Evolutionary conservation across 2,797 vertebrate genomes (phyloP).

Genomic region (Hydrophis major): DNA sequence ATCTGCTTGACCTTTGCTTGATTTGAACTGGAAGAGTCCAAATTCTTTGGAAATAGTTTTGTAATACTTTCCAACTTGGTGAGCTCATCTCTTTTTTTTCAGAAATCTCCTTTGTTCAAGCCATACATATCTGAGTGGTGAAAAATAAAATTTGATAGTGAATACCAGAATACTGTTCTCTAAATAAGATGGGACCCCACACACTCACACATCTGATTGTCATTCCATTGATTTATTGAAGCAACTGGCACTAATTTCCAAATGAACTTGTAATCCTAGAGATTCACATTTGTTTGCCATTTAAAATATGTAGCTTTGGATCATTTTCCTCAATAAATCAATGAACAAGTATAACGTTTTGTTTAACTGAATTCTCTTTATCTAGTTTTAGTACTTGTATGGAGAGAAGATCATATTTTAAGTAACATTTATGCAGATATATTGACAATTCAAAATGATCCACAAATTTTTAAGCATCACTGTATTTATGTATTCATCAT

Average conservation of each 20-base stretch:
- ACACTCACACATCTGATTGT: neutral
- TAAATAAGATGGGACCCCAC: neutral
- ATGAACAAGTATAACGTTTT: neutral
- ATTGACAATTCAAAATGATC: neutral
- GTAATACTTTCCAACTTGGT: neutral
- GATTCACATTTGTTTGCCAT: neutral
- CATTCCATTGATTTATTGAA: neutral
- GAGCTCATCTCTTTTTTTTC: neutral
- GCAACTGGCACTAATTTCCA: neutral
- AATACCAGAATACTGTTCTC: neutral
- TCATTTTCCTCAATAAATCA: neutral
- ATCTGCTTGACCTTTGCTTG: neutral
- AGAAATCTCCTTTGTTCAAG: neutral
- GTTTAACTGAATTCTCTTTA: neutral
- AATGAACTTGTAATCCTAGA: neutral
- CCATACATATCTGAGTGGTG: neutral
- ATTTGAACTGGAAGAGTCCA: neutral
- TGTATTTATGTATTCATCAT: neutral
- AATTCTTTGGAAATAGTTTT: neutral
- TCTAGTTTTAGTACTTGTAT: neutral
- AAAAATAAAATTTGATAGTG: neutral
- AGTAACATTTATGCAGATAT: neutral
- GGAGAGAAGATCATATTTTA: neutral
- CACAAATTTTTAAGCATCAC: neutral
- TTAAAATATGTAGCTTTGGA: neutral